These are phyloP conservation scores for Agonopterix alstromeriana DNA, from an alignment of 2,888 invertebrate genomes.

Conservation along the genomic window DNA sequence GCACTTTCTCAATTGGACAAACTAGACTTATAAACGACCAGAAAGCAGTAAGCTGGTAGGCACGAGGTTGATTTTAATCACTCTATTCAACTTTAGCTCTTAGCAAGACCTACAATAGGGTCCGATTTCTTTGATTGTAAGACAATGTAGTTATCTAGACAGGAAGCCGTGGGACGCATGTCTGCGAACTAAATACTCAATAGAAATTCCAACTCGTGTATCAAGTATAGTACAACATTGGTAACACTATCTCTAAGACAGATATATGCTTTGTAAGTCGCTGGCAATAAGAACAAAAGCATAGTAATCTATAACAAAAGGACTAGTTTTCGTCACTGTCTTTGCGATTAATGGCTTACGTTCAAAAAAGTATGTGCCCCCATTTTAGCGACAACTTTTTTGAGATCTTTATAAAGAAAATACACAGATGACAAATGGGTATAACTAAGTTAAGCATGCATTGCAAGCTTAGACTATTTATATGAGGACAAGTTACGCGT, in stretches of 20 bases:
- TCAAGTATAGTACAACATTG: conserved; percentile 3
- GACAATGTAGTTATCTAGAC: conserved; percentile 23
- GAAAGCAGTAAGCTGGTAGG: no score
- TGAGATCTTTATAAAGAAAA: no score
- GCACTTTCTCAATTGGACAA: conserved; percentile 5
- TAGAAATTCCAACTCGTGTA: conserved; percentile 19
- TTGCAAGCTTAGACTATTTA: no score
- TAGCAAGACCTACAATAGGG: conserved; percentile 7
- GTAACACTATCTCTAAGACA: conserved; percentile 5
- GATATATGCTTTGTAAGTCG: conserved; percentile 4
- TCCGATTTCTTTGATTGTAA: conserved; percentile 8
- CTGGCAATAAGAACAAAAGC: conserved; percentile 4
- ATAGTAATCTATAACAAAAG: no score
- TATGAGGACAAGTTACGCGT: no score
- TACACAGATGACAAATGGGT: no score
- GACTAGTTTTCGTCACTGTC: conserved; percentile 4
- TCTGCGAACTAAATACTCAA: conserved; percentile 19
- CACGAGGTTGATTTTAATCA: neutral
- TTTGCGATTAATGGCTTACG: conserved; percentile 6
- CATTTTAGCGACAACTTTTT: neutral
- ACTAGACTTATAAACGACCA: neutral
- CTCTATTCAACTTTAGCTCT: neutral
- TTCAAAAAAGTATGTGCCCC: conserved; percentile 3
- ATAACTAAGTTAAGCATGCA: no score
- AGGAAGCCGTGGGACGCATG: conserved; percentile 33